A percentile compares a stretch with the other conserved stretches of the same genome.
Evolutionary conservation across 2,888 invertebrate genomes (phyloP).

Genomic region (Protodeltote pygarga): DNA sequence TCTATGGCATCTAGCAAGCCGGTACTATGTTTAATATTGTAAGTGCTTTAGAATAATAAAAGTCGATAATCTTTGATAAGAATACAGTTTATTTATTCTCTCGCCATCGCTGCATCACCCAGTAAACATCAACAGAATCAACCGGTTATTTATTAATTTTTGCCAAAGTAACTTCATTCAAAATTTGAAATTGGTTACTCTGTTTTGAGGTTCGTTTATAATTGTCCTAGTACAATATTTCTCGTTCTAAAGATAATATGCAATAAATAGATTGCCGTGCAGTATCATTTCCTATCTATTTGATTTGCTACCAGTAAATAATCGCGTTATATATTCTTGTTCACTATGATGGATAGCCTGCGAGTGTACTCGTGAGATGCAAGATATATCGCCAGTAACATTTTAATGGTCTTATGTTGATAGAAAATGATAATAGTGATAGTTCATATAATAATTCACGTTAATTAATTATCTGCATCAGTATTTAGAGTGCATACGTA

Average conservation of each 20-base stretch:
- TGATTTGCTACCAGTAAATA: conserved; percentile 43
- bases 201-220: conserved; percentile 12
- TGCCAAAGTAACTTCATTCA: background rate
- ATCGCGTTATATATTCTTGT: conserved; percentile 35
- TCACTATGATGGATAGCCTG: conserved; percentile 35
- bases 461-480: conserved; percentile 35
- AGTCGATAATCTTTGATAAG: too few relatives aligned
- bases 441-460: conserved; percentile 37
- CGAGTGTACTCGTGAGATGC: conserved; percentile 26
- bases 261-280: conserved; percentile 32
- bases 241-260: conserved; percentile 24
- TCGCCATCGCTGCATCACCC: background rate
- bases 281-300: conserved; percentile 44
- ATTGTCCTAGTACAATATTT: conserved; percentile 9
- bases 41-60: too few relatives aligned
- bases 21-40: too few relatives aligned
- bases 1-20: too few relatives aligned
- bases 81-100: too few relatives aligned
- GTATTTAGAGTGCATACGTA: background rate
- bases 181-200: conserved; percentile 1
- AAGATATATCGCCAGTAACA: conserved; percentile 34
- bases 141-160: background rate
- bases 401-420: conserved; percentile 35
- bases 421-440: conserved; percentile 41
- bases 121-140: background rate